Conservation (phyloP, 2,888 invertebrate species). For the Chouioia cunea region DNA sequence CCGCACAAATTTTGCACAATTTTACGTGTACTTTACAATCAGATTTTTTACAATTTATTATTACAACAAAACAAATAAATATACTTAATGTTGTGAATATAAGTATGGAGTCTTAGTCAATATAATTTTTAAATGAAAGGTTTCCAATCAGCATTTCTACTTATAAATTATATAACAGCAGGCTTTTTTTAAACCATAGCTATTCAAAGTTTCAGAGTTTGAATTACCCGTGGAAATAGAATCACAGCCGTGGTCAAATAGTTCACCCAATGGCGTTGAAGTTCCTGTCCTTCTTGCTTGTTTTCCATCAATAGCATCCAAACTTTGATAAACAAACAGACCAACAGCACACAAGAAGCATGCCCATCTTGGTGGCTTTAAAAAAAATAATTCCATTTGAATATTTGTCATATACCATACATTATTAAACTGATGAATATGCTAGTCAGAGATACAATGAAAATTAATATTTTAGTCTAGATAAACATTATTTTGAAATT, state of each 20-base stretch:
- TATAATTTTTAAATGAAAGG: too few relatives aligned
- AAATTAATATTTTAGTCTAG: background rate
- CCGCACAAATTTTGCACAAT: too few relatives aligned
- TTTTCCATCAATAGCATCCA: slow-evolving; percentile 99
- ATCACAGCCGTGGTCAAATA: slow-evolving; percentile 99
- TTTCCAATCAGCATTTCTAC: background rate
- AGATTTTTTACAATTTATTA: background rate
- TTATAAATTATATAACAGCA: background rate
- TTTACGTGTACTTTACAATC: too few relatives aligned
- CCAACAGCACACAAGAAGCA: slow-evolving; percentile 93
- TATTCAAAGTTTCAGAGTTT: too few relatives aligned
- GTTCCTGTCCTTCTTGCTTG: slow-evolving; percentile 96
- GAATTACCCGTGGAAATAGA: slow-evolving; percentile 91
- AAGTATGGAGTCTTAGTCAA: too few relatives aligned
- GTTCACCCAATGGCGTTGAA: slow-evolving; percentile 93
- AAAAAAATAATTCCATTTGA: slow-evolving; percentile 28
- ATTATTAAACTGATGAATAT: slow-evolving; percentile 10
- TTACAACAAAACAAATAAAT: slow-evolving; percentile 11
- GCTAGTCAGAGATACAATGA: slow-evolving; percentile 12
- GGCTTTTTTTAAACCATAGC: too few relatives aligned
- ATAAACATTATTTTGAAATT: background rate
- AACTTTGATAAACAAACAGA: slow-evolving; percentile 95
- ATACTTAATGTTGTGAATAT: background rate
- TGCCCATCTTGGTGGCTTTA: slow-evolving; percentile 89
- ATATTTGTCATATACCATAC: slow-evolving; percentile 16